phyloP scores from a whole-genome alignment of 2,797 vertebrate genomes.

The Microchirus variegatus region DNA sequence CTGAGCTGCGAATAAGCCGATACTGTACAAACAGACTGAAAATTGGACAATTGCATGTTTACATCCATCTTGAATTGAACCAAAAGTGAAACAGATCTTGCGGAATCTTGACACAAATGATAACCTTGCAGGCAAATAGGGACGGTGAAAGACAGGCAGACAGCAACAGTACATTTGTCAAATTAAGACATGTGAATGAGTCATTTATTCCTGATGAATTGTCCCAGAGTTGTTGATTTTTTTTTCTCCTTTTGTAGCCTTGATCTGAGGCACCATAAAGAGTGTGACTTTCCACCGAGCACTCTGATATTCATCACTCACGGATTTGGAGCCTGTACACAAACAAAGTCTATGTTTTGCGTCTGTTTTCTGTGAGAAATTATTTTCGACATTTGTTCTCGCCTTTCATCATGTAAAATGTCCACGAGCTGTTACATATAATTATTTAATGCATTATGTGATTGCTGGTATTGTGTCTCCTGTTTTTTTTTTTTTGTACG shows the following conservation, averaged over 20 bases:
- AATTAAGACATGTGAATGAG: too few species aligned
- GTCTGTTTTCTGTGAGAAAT: neutral
- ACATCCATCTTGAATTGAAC: neutral
- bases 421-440: neutral
- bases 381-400: neutral
- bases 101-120: too few species aligned
- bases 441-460: neutral
- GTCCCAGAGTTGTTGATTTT: too few species aligned
- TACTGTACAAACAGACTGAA: too few species aligned
- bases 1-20: neutral
- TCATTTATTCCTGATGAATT: slow-evolving; percentile 31
- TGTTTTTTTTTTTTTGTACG: slow-evolving; percentile 2
- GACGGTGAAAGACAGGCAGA: slow-evolving; percentile 13
- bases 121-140: too few species aligned
- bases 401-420: neutral
- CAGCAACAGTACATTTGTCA: too few species aligned
- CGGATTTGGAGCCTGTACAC: slow-evolving; percentile 4
- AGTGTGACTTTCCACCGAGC: neutral
- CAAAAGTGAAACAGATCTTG: neutral
- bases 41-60: neutral
- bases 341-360: neutral
- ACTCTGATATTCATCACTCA: slow-evolving; percentile 12
- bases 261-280: slow-evolving; percentile 34
- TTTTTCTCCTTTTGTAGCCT: slow-evolving; percentile 48
- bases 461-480: neutral